These are phyloP conservation scores for Troides helena DNA, from an alignment of 2,888 invertebrate species.

Conservation along the genomic window DNA sequence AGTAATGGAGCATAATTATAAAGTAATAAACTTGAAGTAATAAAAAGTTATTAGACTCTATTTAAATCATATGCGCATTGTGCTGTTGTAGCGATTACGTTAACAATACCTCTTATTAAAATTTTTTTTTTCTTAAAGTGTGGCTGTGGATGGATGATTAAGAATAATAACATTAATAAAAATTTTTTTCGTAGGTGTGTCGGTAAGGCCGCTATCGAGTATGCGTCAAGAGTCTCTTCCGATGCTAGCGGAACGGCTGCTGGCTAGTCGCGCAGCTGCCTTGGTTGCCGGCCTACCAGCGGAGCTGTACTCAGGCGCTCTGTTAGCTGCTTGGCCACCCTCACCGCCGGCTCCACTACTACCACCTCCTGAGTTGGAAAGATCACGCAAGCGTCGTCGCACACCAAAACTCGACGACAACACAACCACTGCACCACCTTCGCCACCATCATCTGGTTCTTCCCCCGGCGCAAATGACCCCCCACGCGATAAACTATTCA, in stretches of 20 bases:
- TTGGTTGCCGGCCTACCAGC: slow-evolving; percentile 81
- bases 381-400: slow-evolving; percentile 71
- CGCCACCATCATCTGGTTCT: slow-evolving; percentile 74
- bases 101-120: too few species aligned
- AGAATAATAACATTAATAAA: not conserved
- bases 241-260: slow-evolving; percentile 76
- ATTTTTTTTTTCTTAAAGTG: too few species aligned
- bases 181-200: slow-evolving; percentile 63
- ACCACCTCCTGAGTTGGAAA: slow-evolving; percentile 67
- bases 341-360: slow-evolving; percentile 80
- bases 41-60: too few species aligned
- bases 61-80: too few species aligned
- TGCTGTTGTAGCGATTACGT: too few species aligned
- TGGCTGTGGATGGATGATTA: too few species aligned
- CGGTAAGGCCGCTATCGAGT: slow-evolving; percentile 71
- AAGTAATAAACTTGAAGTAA: too few species aligned
- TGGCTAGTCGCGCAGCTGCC: slow-evolving; percentile 75
- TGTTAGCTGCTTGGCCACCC: slow-evolving; percentile 79
- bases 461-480: slow-evolving; percentile 74
- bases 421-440: slow-evolving; percentile 56
- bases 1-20: too few species aligned
- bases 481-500: slow-evolving; percentile 90
- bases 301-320: slow-evolving; percentile 82
- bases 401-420: slow-evolving; percentile 71
- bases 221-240: slow-evolving; percentile 76